Evolutionary conservation across 2,888 invertebrate genomes (phyloP), one percentile per base, ranked within the genome.

Genomic region (Macrophya alboannulata): DNA sequence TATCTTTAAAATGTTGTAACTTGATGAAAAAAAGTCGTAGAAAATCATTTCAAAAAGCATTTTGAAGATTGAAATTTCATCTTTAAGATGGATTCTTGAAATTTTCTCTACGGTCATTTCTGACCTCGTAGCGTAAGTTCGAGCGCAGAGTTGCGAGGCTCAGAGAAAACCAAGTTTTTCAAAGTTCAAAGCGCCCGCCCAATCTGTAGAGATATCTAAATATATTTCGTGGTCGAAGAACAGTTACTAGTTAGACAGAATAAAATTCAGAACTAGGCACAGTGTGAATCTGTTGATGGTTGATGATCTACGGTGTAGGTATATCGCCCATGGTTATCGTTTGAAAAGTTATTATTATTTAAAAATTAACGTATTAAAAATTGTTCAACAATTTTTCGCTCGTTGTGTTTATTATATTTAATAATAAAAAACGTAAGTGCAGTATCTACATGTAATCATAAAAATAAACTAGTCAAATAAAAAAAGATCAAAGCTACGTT

Each of bases 351-450:
- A 68, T 68, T 68, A 25, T 37, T 68, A 68, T 68, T 68, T 17
- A 68, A 68, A 31, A 68, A 31, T 31, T 68, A 9, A 12, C 3
- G 21, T 68, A 68, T 37, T 31, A 25, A 31, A 31, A 68, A 17
- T 68, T 68, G 68, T 68, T 68, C 68, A 68, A 68, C 68, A 21
- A 68, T 68, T 68, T 8, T 21, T 68, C 25, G 68, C 25, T 68
- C 4, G 25, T 68, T 68, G 68, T 37, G 5, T 4, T 25, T 25
- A 68, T 3, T 21, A 25, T 55, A 25, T 9, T 31, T 15, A 17
- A 37, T 68, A 31, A 31, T 17, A 55, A n/a, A 17, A 4, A 55
- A 55, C 55, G 55, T 55, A 8, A n/a, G n/a, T 31, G 31, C 31
- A 31, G 31, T 31, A 31, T 31, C 31, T 31, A 31, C 6, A 55